Percentiles rank a stretch among this genome's conserved stretches.
These are phyloP conservation scores for Onthophagus taurus DNA, from an alignment of 1,140 invertebrate species.

Conservation along the genomic window DNA sequence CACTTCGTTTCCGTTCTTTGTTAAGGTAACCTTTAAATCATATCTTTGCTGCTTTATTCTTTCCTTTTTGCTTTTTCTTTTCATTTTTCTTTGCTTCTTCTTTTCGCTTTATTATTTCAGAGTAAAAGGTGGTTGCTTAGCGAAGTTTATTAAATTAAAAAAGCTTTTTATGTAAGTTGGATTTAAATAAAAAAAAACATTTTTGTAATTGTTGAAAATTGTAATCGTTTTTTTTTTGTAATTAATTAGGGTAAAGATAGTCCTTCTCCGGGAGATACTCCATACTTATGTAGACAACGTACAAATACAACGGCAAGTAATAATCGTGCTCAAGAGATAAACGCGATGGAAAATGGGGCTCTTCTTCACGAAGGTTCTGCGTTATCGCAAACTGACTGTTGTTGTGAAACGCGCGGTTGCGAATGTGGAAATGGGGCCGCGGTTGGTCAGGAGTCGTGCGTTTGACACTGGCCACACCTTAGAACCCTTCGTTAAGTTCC, in stretches of 20 bases:
- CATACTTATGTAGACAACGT: conserved; percentile 67
- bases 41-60: no score
- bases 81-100: no score
- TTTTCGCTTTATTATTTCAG: no score
- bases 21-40: no score
- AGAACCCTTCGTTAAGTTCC: no score
- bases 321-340: conserved; percentile 42
- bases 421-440: neutral
- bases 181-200: no score
- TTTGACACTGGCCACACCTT: conserved; percentile 6
- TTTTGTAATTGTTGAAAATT: no score
- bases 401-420: neutral
- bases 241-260: conserved; percentile 56
- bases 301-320: conserved; percentile 43
- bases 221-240: neutral
- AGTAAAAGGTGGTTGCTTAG: no score
- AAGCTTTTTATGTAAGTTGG: no score
- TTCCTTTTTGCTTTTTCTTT: no score
- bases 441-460: conserved; percentile 1
- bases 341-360: conserved; percentile 53
- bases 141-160: no score
- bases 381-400: neutral
- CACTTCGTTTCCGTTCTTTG: no score
- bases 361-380: conserved; percentile 33
- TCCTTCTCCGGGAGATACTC: conserved; percentile 65